Conservation (phyloP, 2,797 vertebrate species). For the Lates japonicus region DNA sequence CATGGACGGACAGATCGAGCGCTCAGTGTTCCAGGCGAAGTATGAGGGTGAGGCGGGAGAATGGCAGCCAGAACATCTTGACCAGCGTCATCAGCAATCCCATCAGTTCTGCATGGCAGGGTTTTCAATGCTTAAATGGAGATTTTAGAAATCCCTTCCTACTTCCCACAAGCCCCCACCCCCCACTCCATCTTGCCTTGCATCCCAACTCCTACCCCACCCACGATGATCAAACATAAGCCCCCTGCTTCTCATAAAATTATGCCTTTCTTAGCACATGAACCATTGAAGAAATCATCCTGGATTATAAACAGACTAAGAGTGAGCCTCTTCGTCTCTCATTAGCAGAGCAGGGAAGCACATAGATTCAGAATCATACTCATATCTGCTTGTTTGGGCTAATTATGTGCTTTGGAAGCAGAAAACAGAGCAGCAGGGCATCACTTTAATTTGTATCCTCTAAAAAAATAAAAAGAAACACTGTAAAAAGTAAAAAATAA, state of each 20-base stretch:
- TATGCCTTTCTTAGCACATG: constrained; percentile 77
- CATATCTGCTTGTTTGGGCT: constrained; percentile 83
- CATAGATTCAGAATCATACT: constrained; percentile 76
- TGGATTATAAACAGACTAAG: constrained; percentile 83
- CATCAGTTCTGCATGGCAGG: constrained; percentile 57
- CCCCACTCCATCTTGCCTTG: constrained; percentile 37
- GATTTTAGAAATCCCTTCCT: constrained; percentile 60
- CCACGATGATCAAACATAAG: constrained; percentile 70
- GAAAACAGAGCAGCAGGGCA: constrained; percentile 82
- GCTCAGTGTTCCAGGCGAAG: constrained; percentile 69
- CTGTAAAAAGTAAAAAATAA: constrained; percentile 47
- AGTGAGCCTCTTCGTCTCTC: constrained; percentile 73
- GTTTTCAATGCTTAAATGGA: constrained; percentile 54
- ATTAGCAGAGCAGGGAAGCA: constrained; percentile 77
- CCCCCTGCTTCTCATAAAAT: constrained; percentile 67
- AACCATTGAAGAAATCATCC: constrained; percentile 79
- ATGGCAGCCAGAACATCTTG: constrained; percentile 47
- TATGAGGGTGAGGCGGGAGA: constrained; percentile 73
- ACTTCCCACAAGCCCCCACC: constrained; percentile 33
- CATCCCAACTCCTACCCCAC: constrained; percentile 61
- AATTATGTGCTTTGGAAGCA: constrained; percentile 84
- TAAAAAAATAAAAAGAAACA: constrained; percentile 54
- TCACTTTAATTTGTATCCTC: constrained; percentile 80
- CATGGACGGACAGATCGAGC: constrained; percentile 65
- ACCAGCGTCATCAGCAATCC: constrained; percentile 50